Percentiles rank a stretch among this genome's conserved stretches.
Evolutionary conservation across 1,140 invertebrate species (phyloP).

Genomic region (Drosophila paulistorum): DNA sequence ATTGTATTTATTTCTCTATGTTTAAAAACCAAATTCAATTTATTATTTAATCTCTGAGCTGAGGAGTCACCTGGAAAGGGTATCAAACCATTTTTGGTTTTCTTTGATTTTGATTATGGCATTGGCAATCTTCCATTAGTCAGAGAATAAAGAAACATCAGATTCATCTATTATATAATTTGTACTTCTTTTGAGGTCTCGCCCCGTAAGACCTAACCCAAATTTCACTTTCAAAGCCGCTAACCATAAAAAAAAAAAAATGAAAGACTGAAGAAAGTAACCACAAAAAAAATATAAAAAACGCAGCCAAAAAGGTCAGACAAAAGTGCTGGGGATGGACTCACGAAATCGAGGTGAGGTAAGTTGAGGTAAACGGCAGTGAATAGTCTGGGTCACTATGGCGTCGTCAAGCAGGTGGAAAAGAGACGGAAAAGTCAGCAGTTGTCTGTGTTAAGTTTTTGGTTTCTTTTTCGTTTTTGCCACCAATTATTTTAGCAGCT

Average conservation of each 20-base stretch:
- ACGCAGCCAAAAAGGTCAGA: conserved; percentile 42
- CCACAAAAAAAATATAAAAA: conserved; percentile 1
- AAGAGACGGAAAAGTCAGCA: conserved; percentile 16
- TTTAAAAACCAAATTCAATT: no score
- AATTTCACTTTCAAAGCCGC: conserved; percentile 41
- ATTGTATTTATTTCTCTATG: no score
- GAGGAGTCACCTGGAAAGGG: no score
- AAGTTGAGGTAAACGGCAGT: conserved; percentile 28
- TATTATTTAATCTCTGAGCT: no score
- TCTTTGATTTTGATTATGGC: no score
- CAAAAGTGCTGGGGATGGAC: background rate
- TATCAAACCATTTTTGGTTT: no score
- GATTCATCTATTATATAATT: conserved; percentile 37
- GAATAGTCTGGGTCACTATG: conserved; percentile 35
- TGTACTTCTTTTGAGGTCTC: background rate
- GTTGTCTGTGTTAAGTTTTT: conserved; percentile 37
- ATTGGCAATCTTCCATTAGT: background rate
- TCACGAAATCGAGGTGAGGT: background rate
- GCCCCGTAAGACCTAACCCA: background rate
- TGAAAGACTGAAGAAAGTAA: conserved; percentile 41
- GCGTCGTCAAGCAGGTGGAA: conserved; percentile 28
- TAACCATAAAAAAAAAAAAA: background rate
- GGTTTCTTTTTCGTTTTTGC: conserved; percentile 34
- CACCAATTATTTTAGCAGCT: conserved; percentile 52
- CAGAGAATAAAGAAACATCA: background rate